A percentile compares a stretch with the other conserved stretches of the same genome.
Conservation (phyloP, 2,113 vertebrate species). For the Paedocypris sp. region DNA sequence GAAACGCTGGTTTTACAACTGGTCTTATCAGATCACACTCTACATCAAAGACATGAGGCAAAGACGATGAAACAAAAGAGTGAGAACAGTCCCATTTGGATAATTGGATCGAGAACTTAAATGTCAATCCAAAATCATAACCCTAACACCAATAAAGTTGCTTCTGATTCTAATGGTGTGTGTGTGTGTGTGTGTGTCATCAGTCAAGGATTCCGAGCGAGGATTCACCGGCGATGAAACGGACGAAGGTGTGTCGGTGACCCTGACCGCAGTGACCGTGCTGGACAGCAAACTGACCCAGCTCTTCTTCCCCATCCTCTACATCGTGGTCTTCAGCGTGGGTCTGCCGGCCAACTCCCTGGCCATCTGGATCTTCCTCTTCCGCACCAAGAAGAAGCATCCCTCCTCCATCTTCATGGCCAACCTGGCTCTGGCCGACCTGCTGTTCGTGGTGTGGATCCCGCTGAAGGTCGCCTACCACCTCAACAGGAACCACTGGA, state of each 20-base stretch:
- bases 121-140: too few species aligned
- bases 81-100: too few species aligned
- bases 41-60: too few species aligned
- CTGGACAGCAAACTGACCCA: slow-evolving; percentile 71
- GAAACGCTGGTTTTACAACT: too few species aligned
- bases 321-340: slow-evolving; percentile 69
- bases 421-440: slow-evolving; percentile 80
- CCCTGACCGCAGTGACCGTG: slow-evolving; percentile 26
- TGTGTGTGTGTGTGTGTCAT: neutral
- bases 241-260: neutral
- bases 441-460: slow-evolving; percentile 81
- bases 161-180: neutral
- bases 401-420: slow-evolving; percentile 79
- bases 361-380: slow-evolving; percentile 86
- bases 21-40: too few species aligned
- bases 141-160: too few species aligned
- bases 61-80: too few species aligned
- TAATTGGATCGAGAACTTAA: too few species aligned
- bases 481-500: slow-evolving; percentile 81
- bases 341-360: slow-evolving; percentile 76
- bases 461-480: slow-evolving; percentile 85
- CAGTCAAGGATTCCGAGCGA: neutral
- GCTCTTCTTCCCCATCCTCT: slow-evolving; percentile 76
- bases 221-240: slow-evolving; percentile 30
- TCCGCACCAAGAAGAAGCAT: slow-evolving; percentile 77